phyloP scores from a whole-genome alignment of 2,797 vertebrate species.

The Trematomus bernacchii region DNA sequence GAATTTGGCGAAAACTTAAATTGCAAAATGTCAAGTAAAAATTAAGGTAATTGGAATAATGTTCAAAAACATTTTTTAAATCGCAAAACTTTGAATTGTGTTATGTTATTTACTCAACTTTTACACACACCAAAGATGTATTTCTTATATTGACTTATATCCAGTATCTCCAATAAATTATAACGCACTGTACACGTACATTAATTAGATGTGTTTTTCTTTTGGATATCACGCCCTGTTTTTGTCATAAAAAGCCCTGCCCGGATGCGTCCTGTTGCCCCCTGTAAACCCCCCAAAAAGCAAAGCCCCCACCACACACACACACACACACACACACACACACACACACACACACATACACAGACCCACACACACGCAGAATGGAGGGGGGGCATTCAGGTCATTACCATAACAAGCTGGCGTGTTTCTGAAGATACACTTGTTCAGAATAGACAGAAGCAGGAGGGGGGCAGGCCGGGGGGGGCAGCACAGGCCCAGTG shows the following conservation, averaged over 20 bases:
- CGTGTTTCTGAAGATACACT: conserved; percentile 97
- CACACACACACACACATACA: conserved; percentile 25
- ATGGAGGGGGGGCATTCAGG: conserved; percentile 80
- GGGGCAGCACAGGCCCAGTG: conserved; percentile 73
- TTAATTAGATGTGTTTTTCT: conserved; percentile 14
- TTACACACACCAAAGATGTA: no score
- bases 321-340: not conserved
- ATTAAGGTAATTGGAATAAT: no score
- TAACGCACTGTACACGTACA: conserved; percentile 9
- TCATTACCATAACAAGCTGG: conserved; percentile 96
- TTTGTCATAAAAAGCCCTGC: conserved; percentile 64
- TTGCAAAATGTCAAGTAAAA: no score
- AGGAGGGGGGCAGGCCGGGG: conserved; percentile 64
- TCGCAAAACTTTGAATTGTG: no score
- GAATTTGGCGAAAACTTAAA: no score
- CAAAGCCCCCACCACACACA: conserved; percentile 41
- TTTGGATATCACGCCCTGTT: conserved; percentile 47
- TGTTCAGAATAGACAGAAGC: conserved; percentile 83
- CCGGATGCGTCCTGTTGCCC: conserved; percentile 61
- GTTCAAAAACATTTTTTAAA: no score
- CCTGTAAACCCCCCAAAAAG: conserved; percentile 58
- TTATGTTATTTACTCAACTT: no score
- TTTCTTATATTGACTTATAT: no score
- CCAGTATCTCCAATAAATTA: not conserved
- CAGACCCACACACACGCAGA: conserved; percentile 32